phyloP scores from a whole-genome alignment of 2,797 vertebrate species.

The Mycteria americana region DNA sequence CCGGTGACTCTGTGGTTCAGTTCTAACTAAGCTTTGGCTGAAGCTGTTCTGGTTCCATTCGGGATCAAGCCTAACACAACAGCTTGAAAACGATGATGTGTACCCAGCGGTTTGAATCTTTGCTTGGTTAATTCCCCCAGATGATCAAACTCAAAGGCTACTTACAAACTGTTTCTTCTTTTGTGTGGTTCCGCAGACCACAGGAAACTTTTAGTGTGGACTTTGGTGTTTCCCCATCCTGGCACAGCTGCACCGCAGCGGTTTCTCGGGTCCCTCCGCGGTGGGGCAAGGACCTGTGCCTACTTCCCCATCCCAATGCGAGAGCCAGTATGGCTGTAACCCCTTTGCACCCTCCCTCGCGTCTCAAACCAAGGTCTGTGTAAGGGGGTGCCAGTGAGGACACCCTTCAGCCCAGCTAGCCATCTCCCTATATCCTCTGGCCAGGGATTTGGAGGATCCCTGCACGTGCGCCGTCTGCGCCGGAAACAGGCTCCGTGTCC shows the following conservation, averaged over 20 bases:
- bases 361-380: neutral
- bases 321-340: neutral
- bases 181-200: neutral
- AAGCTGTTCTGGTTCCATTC: neutral
- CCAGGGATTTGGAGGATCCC: neutral
- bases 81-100: neutral
- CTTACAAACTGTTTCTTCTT: neutral
- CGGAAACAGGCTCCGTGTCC: neutral
- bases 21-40: neutral
- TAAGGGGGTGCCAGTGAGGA: neutral
- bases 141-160: neutral
- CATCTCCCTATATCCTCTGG: neutral
- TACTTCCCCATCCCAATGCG: neutral
- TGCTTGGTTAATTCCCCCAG: neutral
- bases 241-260: rapidly evolving
- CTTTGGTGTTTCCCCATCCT: neutral
- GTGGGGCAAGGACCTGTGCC: neutral
- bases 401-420: neutral
- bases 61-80: neutral
- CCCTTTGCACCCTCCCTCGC: neutral
- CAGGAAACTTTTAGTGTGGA: neutral
- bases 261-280: neutral
- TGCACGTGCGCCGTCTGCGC: neutral
- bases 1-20: neutral
- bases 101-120: neutral